phyloP scores from a whole-genome alignment of 1,140 invertebrate genomes.

The Asbolus verrucosus region DNA sequence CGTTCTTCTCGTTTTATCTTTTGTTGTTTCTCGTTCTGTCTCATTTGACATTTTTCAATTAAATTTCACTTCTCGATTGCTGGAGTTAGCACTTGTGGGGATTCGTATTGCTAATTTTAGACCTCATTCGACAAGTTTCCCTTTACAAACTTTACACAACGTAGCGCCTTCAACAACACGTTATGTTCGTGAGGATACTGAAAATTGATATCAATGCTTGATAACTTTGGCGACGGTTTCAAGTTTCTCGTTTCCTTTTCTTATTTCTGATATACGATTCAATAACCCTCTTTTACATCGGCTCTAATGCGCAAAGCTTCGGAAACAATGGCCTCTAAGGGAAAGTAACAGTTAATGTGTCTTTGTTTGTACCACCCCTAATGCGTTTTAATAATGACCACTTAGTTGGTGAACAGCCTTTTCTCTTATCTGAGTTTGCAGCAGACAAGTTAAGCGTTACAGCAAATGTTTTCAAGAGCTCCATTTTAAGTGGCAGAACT shows the following conservation, averaged over 20 bases:
- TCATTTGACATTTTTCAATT: no score
- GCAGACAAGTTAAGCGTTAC: not conserved
- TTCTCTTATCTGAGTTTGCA: constrained; percentile 11
- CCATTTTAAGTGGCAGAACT: not conserved
- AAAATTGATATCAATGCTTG: not conserved
- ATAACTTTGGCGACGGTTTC: not conserved
- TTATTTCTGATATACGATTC: not conserved
- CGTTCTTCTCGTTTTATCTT: not conserved
- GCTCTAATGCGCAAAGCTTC: not conserved
- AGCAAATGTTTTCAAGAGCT: not conserved
- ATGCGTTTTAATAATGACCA: constrained; percentile 31
- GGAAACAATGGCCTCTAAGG: not conserved
- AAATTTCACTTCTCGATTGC: no score
- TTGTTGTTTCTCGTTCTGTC: not conserved
- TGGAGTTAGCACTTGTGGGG: no score
- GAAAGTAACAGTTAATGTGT: constrained; percentile 29
- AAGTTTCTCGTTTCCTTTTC: not conserved
- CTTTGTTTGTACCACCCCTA: constrained; percentile 28
- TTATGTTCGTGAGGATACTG: not conserved
- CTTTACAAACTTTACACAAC: not conserved
- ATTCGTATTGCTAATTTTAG: not conserved
- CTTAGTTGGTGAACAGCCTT: no score
- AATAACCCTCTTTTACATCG: not conserved
- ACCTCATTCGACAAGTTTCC: not conserved
- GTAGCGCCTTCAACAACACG: not conserved